These are phyloP conservation scores for Drosophila kepulauana DNA, from an alignment of 1,140 invertebrate species.

Conservation along the genomic window DNA sequence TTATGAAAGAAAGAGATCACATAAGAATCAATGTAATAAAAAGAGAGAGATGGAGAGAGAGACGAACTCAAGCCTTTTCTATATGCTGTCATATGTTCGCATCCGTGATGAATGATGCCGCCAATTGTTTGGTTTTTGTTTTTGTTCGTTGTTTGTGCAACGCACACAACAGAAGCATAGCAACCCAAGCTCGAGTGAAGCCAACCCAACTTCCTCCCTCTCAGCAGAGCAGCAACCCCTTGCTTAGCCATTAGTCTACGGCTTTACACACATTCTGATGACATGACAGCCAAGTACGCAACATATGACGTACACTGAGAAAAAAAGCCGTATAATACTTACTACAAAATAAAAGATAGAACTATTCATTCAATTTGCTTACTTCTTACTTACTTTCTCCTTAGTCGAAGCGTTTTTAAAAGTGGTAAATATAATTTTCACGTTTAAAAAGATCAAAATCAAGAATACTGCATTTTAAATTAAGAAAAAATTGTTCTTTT, in stretches of 20 bases:
- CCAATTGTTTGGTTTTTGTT: constrained; percentile 63
- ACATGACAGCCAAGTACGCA: constrained; percentile 35
- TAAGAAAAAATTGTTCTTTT: no score
- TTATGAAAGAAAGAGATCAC: background rate
- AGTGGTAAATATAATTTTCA: no score
- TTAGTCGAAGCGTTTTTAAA: no score
- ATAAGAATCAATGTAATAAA: background rate
- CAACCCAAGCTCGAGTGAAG: constrained; percentile 12
- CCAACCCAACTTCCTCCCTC: no score
- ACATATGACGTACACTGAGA: constrained; percentile 16
- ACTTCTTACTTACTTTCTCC: no score
- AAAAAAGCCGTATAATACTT: no score
- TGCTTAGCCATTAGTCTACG: background rate
- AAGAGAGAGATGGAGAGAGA: background rate
- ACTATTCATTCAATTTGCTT: no score
- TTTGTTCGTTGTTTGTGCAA: constrained; percentile 52
- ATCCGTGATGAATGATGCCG: constrained; percentile 72
- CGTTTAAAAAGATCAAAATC: no score
- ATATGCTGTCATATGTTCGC: constrained; percentile 75
- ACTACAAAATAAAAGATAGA: no score
- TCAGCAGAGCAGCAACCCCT: background rate
- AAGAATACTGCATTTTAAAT: no score
- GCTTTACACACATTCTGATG: constrained; percentile 35
- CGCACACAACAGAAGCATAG: constrained; percentile 59
- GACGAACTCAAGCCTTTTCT: constrained; percentile 33